These are phyloP conservation scores for Tricholauxania praeusta DNA, from an alignment of 2,888 invertebrate species.

Conservation along the genomic window DNA sequence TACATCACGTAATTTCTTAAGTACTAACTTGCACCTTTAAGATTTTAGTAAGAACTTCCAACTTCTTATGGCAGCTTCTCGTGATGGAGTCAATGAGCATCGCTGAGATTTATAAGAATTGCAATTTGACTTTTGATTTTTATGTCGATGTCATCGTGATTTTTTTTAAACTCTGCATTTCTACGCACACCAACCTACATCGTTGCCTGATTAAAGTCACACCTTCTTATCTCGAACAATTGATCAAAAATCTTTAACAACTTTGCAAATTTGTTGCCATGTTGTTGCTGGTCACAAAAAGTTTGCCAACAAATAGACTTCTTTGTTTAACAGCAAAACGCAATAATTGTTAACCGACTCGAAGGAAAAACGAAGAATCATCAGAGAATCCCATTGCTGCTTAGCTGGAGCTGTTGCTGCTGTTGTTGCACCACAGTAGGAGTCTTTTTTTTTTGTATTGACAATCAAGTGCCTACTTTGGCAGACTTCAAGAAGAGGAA, in stretches of 20 bases:
- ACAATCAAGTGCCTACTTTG: constrained; percentile 29
- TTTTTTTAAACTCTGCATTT: too few species aligned
- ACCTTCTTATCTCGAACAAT: constrained; percentile 36
- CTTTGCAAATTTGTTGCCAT: constrained; percentile 32
- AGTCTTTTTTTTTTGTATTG: constrained; percentile 28
- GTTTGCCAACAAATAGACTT: constrained; percentile 18
- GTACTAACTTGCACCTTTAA: too few species aligned
- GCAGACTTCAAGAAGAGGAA: background rate
- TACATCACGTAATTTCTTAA: too few species aligned
- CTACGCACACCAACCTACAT: background rate
- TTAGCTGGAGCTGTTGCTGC: background rate
- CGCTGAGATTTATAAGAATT: too few species aligned
- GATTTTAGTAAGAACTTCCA: too few species aligned
- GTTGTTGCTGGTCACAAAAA: constrained; percentile 5
- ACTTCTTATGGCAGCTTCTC: too few species aligned
- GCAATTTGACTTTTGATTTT: too few species aligned
- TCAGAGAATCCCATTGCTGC: background rate
- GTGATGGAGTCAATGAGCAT: too few species aligned
- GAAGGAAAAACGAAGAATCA: background rate
- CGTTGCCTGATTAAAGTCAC: constrained; percentile 27
- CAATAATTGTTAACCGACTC: constrained; percentile 45
- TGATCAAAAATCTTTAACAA: constrained; percentile 37
- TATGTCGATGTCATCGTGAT: too few species aligned
- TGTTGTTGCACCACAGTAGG: constrained; percentile 23
- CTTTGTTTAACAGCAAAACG: constrained; percentile 49